These are phyloP conservation scores for Dolichallabes microphthalmus DNA, from an alignment of 2,113 vertebrate species.

Conservation along the genomic window DNA sequence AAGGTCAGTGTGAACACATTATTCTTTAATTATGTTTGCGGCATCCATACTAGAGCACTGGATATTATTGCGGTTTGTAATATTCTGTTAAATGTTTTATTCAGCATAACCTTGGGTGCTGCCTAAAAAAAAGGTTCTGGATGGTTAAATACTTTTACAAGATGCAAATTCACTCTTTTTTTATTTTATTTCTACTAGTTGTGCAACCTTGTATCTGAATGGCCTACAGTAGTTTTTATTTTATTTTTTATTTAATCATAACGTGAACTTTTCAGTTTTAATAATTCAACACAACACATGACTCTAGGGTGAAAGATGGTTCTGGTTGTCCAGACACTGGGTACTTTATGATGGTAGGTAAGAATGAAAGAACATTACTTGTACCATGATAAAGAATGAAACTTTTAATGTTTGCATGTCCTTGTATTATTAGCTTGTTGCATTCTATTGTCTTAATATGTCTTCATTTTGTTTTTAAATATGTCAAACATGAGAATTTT, in stretches of 20 bases:
- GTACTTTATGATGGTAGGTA: background rate
- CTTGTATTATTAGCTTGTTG: slow-evolving; percentile 45
- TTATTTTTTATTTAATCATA: background rate
- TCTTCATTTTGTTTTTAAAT: background rate
- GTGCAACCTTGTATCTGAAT: slow-evolving; percentile 4
- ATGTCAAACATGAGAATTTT: slow-evolving; percentile 51
- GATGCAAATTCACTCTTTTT: background rate
- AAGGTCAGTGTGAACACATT: background rate
- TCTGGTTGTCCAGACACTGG: slow-evolving; percentile 10
- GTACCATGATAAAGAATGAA: background rate
- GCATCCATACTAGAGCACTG: background rate
- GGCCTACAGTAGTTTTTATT: background rate
- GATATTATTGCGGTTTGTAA: background rate
- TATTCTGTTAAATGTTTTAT: background rate
- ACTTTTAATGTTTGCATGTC: background rate
- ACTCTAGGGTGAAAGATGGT: background rate
- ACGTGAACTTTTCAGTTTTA: background rate
- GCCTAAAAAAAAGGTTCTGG: background rate
- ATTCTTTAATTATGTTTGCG: background rate
- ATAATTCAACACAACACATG: too few species aligned
- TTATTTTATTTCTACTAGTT: background rate
- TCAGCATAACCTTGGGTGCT: background rate
- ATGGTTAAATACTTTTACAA: background rate
- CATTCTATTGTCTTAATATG: slow-evolving; percentile 24
- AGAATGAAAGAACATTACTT: background rate